Conservation (phyloP, 2,113 vertebrate genomes). For the human region GRCh38 chr5:159495501-159496000, state of each 20-base stretch:
- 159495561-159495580: background rate
- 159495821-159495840: background rate
- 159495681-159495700: background rate
- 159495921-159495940: background rate
- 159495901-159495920: background rate
- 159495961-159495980: background rate
- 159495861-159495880: background rate
- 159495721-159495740: background rate
- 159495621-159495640: background rate
- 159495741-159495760: constrained; percentile 1
- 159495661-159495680: constrained; percentile 29
- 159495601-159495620: background rate
- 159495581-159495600: constrained; percentile 4
- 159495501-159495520: background rate
- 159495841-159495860: background rate
- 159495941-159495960: background rate
- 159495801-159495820: background rate
- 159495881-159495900: background rate
- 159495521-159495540: background rate
- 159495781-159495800: background rate
- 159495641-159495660: constrained; percentile 5
- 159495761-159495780: background rate
- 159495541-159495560: background rate
- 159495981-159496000: background rate
- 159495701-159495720: constrained; percentile 14